Conservation (phyloP, 2,888 invertebrate genomes). For the Antitype chi region DNA sequence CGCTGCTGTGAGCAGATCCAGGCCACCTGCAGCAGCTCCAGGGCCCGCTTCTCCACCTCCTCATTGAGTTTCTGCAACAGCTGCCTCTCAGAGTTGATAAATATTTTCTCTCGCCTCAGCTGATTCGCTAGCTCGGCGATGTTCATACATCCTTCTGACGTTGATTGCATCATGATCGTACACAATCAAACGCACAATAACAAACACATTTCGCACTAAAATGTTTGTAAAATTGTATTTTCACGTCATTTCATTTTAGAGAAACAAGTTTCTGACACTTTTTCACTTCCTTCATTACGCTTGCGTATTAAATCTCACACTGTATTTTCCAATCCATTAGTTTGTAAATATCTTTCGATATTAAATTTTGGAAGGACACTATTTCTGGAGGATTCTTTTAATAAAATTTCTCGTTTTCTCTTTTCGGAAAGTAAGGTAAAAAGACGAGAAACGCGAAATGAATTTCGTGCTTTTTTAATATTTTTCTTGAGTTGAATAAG, state of each 20-base stretch:
- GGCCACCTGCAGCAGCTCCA: conserved; percentile 92
- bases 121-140: conserved; percentile 90
- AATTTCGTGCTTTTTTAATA: conserved; percentile 49
- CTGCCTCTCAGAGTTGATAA: conserved; percentile 96
- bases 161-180: conserved; percentile 86
- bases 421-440: conserved; percentile 67
- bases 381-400: conserved; percentile 35
- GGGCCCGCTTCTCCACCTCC: conserved; percentile 91
- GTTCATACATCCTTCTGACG: conserved; percentile 87
- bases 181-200: conserved; percentile 67
- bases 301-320: conserved; percentile 43
- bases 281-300: conserved; percentile 68
- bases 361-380: conserved; percentile 42
- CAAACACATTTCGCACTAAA: conserved; percentile 71
- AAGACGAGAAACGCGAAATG: conserved; percentile 63
- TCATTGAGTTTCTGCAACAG: conserved; percentile 95
- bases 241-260: conserved; percentile 75
- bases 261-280: conserved; percentile 76
- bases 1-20: conserved; percentile 97
- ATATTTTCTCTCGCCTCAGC: conserved; percentile 96
- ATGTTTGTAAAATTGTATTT: conserved; percentile 70
- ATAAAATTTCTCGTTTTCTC: conserved; percentile 61
- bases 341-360: conserved; percentile 43
- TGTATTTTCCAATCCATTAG: conserved; percentile 40
- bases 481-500: conserved; percentile 14